A percentile compares a stretch with the other conserved stretches of the same genome.
phyloP scores from a whole-genome alignment of 2,888 invertebrate genomes.

The Diabrotica balteata region DNA sequence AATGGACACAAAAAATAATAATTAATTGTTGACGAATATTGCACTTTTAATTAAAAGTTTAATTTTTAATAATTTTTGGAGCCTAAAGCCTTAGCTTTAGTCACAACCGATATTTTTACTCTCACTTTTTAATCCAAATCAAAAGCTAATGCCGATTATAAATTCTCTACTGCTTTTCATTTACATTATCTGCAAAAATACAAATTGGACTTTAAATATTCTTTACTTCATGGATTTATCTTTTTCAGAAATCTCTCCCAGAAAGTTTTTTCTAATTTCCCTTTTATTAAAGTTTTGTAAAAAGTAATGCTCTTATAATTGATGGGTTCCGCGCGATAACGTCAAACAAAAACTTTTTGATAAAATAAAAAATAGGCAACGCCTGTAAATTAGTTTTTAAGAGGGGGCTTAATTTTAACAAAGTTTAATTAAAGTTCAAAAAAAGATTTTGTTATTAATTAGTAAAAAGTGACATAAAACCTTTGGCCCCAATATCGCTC shows the following conservation, averaged over 20 bases:
- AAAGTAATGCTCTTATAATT: conserved; percentile 25
- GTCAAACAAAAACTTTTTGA: conserved; percentile 26
- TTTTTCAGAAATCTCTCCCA: conserved; percentile 13
- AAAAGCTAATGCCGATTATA: background rate
- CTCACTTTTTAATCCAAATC: no score
- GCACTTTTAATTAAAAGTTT: no score
- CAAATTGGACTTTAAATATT: conserved; percentile 22
- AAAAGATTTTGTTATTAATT: conserved; percentile 23
- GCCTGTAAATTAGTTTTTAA: conserved; percentile 25
- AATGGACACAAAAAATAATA: no score
- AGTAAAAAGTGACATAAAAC: conserved; percentile 18
- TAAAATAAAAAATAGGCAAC: conserved; percentile 23
- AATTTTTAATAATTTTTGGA: no score
- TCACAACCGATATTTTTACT: no score
- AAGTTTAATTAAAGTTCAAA: conserved; percentile 25
- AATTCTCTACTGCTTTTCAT: background rate
- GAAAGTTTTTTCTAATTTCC: conserved; percentile 22
- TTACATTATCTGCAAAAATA: conserved; percentile 13
- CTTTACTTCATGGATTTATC: conserved; percentile 17
- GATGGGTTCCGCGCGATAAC: conserved; percentile 23
- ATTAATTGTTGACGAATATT: no score
- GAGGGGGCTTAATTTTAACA: conserved; percentile 22
- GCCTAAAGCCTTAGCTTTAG: no score
- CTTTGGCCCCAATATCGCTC: conserved; percentile 2
- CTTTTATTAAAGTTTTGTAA: conserved; percentile 22